A percentile compares a stretch with the other conserved stretches of the same genome.
phyloP scores from a whole-genome alignment of 2,797 vertebrate species.

The Rhadinocentrus ornatus region DNA sequence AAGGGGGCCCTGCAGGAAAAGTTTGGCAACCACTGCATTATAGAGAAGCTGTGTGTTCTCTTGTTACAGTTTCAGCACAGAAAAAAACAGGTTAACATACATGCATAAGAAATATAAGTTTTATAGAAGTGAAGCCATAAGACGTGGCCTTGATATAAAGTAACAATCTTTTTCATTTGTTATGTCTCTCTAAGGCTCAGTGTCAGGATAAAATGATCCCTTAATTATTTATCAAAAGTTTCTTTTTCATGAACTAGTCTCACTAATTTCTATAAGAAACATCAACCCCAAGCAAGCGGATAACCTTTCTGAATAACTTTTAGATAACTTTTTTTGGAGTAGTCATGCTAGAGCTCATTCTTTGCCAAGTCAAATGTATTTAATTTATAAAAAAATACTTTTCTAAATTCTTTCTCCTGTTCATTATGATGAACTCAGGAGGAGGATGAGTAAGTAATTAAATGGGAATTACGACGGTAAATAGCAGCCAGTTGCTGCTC shows the following conservation, averaged over 20 bases:
- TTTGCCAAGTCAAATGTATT: not conserved
- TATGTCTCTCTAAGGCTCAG: not conserved
- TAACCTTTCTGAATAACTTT: not conserved
- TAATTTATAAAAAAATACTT: too few species aligned
- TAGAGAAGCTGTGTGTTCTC: too few species aligned
- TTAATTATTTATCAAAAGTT: not conserved
- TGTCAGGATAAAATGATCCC: not conserved
- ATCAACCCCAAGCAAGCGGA: not conserved
- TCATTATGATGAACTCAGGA: too few species aligned
- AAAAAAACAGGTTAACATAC: not conserved
- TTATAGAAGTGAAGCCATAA: not conserved
- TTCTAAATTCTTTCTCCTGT: too few species aligned
- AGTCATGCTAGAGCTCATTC: not conserved
- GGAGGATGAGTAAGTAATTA: too few species aligned
- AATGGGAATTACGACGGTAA: too few species aligned
- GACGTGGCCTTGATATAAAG: not conserved
- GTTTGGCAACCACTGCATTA: too few species aligned
- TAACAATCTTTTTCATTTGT: not conserved
- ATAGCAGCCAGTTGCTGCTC: too few species aligned
- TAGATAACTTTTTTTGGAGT: not conserved
- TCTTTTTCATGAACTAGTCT: not conserved
- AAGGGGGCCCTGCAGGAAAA: too few species aligned
- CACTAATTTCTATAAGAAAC: not conserved
- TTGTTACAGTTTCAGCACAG: not conserved
- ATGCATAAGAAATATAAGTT: not conserved